Base-by-base conservation (phyloP, 1,140 invertebrate species). In the Pissodes strobi region DNA sequence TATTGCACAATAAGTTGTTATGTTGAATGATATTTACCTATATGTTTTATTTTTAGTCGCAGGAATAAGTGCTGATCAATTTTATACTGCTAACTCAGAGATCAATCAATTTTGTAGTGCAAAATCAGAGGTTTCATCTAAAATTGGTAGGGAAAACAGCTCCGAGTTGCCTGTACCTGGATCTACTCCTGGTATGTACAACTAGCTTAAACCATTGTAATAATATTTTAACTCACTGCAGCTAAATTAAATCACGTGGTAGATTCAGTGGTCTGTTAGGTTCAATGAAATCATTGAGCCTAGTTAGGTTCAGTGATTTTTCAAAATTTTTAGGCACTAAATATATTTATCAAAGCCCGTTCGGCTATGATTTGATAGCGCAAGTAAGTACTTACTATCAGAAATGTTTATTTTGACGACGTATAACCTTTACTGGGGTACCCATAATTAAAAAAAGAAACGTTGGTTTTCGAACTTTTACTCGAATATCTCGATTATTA, bases 11-110 rank as follows among this genome's bases (percentile, higher is more conserved):
- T 12, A 34, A 12, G 30, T 34, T 2, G 9, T 34, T 34, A 34
- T 12, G 9, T 34, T 5, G 13, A 34, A 34, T 12, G 9, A 1
- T 34, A 34, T 34, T 34, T 34, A 12, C 1, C 5, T 34, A 15
- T 38, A n/a, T n/a, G n/a, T n/a, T n/a, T n/a, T n/a, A n/a, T 55
- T 38, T 39, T 18, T 18, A 39, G 18, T 21, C 25, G 18, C 2
- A 17, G 34, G 51, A 5, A 19, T 21, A 10, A 55, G 2, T 22
- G 38, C 27, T n/a, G 30, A 13, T 1, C 15, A 37, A 19, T 55
- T 55, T 55, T 39, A 53, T 22, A 38, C 30, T 55, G 51, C 51
- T 22, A 37, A 55, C 37, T 37, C 51, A 37, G 51, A 55, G 19
- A 21, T 34, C n/a, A 34, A 55, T 2, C 15, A 55, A 15, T 55